These are phyloP conservation scores for Microcebus murinus DNA, from an alignment of 2,113 vertebrate species.

Conservation along the genomic window DNA sequence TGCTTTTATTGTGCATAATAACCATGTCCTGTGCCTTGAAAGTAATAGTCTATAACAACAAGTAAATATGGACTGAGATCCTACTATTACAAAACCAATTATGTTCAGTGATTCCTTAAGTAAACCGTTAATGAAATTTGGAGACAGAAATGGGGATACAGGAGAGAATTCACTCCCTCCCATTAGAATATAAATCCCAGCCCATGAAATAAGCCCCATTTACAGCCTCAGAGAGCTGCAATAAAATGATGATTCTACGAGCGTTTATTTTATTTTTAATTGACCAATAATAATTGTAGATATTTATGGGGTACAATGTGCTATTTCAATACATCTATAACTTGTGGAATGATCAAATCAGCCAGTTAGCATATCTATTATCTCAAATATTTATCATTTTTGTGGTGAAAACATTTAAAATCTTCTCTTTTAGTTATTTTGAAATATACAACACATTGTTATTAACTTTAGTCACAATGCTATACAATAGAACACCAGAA, in stretches of 20 bases:
- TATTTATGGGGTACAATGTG: no score
- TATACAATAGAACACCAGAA: no score
- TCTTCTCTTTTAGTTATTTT: no score
- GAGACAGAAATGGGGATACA: background rate
- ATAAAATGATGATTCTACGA: background rate
- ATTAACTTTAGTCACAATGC: no score
- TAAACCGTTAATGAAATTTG: background rate
- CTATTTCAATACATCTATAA: no score
- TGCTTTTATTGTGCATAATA: background rate
- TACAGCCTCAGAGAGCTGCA: background rate
- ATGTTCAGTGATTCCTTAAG: constrained; percentile 23
- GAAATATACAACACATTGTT: no score
- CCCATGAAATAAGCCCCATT: background rate
- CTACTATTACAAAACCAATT: constrained; percentile 9
- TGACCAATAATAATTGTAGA: no score
- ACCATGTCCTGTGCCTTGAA: background rate
- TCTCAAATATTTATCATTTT: no score
- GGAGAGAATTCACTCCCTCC: background rate
- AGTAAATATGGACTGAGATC: constrained; percentile 11
- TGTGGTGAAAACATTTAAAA: no score
- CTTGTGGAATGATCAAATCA: no score
- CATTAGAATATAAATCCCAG: background rate
- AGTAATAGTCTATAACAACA: constrained; percentile 43
- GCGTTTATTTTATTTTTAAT: background rate
- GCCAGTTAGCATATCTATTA: no score